Evolutionary conservation across 2,797 vertebrate genomes (phyloP).

Genomic region (Microtus californicus): DNA sequence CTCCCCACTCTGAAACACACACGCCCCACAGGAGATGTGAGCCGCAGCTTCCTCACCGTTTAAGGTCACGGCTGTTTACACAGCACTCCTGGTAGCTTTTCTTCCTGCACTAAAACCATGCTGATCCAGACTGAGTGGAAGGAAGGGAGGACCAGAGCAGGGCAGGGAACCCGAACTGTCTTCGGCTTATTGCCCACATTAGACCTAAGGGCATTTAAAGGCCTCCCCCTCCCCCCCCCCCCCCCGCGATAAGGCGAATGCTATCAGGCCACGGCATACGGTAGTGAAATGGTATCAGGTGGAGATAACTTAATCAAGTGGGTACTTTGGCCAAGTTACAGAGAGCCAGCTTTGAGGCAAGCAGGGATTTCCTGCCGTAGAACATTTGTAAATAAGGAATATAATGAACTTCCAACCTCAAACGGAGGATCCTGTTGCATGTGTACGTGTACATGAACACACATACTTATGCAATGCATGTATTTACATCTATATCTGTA

Average conservation of each 20-base stretch:
- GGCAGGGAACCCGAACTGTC: background rate
- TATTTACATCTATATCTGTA: background rate
- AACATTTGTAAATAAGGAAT: background rate
- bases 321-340: background rate
- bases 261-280: background rate
- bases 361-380: background rate
- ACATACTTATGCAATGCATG: background rate
- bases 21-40: background rate
- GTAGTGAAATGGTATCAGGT: conserved; percentile 4
- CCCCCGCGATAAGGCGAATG: background rate
- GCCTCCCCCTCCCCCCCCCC: background rate
- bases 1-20: too few species aligned
- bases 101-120: background rate
- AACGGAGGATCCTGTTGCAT: background rate
- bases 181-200: conserved; percentile 21
- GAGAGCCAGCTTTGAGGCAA: background rate
- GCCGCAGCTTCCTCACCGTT: background rate
- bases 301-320: background rate
- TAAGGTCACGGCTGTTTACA: background rate
- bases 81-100: background rate
- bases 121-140: background rate
- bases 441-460: background rate
- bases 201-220: background rate
- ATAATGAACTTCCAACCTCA: background rate
- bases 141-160: background rate